These are phyloP conservation scores for Barnardius zonarius DNA, from an alignment of 2,113 vertebrate genomes.

Conservation along the genomic window DNA sequence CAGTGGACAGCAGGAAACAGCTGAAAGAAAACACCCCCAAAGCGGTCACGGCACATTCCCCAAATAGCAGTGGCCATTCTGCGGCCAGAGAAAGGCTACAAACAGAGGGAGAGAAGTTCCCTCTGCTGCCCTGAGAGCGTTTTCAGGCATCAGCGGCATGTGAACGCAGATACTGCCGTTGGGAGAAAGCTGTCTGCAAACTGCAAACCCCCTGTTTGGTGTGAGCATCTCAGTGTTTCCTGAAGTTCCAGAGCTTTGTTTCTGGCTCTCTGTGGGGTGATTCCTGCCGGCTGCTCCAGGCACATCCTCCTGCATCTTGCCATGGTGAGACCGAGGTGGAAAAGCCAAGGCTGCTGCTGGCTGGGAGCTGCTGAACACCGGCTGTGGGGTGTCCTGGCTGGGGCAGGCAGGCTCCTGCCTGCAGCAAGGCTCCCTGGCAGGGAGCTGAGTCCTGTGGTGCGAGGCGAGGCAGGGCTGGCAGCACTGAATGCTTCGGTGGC, in stretches of 20 bases:
- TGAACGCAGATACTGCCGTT: neutral
- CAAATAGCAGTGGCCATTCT: neutral
- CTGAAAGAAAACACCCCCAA: slow-evolving; percentile 1
- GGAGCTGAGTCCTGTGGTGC: accelerated
- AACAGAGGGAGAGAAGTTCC: neutral
- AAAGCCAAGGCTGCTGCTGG: neutral
- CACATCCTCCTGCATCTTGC: neutral
- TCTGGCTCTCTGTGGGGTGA: accelerated
- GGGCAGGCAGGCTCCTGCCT: neutral
- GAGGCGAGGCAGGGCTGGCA: accelerated
- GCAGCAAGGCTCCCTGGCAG: neutral
- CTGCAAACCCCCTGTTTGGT: neutral
- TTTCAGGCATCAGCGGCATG: neutral
- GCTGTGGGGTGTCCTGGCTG: neutral
- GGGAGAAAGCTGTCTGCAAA: neutral
- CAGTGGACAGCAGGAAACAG: slow-evolving; percentile 1
- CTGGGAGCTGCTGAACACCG: accelerated
- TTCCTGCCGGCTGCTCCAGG: neutral
- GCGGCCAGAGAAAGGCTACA: neutral
- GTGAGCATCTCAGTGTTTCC: neutral
- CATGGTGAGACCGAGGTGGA: neutral
- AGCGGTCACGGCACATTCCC: neutral
- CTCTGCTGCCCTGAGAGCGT: neutral
- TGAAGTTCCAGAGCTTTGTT: neutral
- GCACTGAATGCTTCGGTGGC: accelerated